These are phyloP conservation scores for Solea solea DNA, from an alignment of 2,113 vertebrate species.

Conservation along the genomic window DNA sequence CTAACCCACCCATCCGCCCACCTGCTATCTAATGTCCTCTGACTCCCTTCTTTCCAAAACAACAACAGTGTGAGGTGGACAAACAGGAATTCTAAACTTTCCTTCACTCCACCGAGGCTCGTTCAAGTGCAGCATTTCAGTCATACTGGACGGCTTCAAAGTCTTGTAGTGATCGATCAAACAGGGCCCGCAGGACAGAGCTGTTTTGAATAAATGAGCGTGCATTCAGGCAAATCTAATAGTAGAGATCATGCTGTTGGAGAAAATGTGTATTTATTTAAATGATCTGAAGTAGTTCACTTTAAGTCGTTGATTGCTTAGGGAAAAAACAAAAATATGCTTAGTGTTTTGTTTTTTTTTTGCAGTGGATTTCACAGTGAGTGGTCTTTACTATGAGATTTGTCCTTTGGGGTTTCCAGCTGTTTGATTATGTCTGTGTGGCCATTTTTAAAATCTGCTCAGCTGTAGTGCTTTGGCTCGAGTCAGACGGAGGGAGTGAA, in stretches of 20 bases:
- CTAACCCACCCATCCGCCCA: not conserved
- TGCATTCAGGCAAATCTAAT: conserved; percentile 29
- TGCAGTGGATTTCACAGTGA: too few species aligned
- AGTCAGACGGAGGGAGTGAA: too few species aligned
- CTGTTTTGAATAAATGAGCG: conserved; percentile 27
- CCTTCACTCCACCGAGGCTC: not conserved
- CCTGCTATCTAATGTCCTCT: too few species aligned
- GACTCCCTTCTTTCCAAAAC: not conserved
- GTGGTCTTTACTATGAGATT: not conserved
- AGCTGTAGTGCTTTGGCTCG: too few species aligned
- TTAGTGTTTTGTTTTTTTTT: too few species aligned
- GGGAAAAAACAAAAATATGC: too few species aligned
- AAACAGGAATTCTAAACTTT: not conserved
- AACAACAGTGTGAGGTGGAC: conserved; percentile 1
- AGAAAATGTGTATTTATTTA: conserved; percentile 21
- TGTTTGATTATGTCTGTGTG: not conserved
- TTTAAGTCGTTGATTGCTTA: not conserved
- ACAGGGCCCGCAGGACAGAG: conserved; percentile 10
- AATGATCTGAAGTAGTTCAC: not conserved
- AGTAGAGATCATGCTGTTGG: conserved; percentile 17
- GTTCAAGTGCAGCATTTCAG: conserved; percentile 5
- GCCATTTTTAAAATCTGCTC: too few species aligned
- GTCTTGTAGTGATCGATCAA: conserved; percentile 40
- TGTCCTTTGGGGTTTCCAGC: not conserved
- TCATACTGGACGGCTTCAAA: conserved; percentile 19